Evolutionary conservation across 1,140 invertebrate species (phyloP), one percentile per base, ranked within the genome.

Genomic region (Popillia japonica): DNA sequence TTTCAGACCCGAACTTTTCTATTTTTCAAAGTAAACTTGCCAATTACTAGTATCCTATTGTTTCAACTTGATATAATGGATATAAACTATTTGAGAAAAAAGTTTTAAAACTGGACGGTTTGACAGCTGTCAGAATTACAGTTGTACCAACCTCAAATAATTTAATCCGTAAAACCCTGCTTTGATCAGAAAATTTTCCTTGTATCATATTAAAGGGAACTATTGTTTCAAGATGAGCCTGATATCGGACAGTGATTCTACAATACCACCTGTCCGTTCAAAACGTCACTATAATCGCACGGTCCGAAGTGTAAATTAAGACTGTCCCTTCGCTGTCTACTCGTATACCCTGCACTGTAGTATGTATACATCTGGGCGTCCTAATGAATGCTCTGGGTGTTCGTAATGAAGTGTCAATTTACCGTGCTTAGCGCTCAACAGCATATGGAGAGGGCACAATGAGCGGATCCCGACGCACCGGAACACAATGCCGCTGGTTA

Each of bases 341-440:
- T 22, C 23, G 27, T 7, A 23, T 68, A 68, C 22, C n/a, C 14
- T 6, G 48, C 22, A 68, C 14, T 17, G 14, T n/a, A 55, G 14
- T 61, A 61, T n/a, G 27, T 34, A 79, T 81, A 78, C 82, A 83
- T 83, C 82, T 83, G 82, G 81, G 79, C 61, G 61, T 77, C 77
- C 81, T 83, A 83, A 79, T 80, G 78, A 79, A 76, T 78, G 75
- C 81, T 80, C 80, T 78, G 79, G 81, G 81, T 82, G 80, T 81
- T 64, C 79, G 48, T 84, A 83, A 84, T 83, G 80, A 84, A 84
- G 83, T 82, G 83, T 81, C 82, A 81, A 82, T 83, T 84, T 83
- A 81, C 82, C 73, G 75, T 77, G 77, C 78, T 80, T 78, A 78
- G 78, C 20, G 27, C 73, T 44, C 20, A 22, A 68, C 78, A 82